Percentiles rank a stretch among this genome's conserved stretches.
Conservation (phyloP, 2,113 vertebrate genomes). For the Clupea harengus region DNA sequence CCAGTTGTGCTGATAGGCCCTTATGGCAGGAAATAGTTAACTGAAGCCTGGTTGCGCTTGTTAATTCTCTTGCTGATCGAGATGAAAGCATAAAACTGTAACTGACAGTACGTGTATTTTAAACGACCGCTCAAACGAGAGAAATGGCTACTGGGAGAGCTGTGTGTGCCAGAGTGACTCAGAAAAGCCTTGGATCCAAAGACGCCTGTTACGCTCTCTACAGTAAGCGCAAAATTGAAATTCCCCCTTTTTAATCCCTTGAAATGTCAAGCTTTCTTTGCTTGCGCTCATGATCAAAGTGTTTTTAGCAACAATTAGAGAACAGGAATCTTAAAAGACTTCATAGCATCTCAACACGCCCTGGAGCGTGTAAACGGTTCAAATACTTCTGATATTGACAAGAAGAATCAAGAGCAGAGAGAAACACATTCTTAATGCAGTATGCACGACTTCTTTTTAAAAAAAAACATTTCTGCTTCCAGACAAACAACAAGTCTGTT, state of each 20-base stretch:
- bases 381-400: conserved; percentile 8
- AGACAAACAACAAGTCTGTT: background rate
- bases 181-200: background rate
- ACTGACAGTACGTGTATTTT: background rate
- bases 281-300: background rate
- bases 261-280: conserved; percentile 8
- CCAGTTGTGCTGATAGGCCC: background rate
- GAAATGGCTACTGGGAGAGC: background rate
- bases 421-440: background rate
- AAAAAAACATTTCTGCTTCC: background rate
- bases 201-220: background rate
- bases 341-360: background rate
- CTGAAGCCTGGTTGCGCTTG: background rate
- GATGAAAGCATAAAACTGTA: background rate
- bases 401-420: background rate
- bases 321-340: background rate
- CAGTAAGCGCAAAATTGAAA: background rate
- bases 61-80: background rate
- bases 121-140: background rate
- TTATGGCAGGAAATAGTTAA: background rate
- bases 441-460: background rate
- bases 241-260: conserved; percentile 7
- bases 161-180: background rate
- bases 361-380: background rate
- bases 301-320: conserved; percentile 15